Percentiles rank a stretch among this genome's conserved stretches.
Evolutionary conservation across 2,888 invertebrate species (phyloP).

Genomic region (Dexiosoma caninum): DNA sequence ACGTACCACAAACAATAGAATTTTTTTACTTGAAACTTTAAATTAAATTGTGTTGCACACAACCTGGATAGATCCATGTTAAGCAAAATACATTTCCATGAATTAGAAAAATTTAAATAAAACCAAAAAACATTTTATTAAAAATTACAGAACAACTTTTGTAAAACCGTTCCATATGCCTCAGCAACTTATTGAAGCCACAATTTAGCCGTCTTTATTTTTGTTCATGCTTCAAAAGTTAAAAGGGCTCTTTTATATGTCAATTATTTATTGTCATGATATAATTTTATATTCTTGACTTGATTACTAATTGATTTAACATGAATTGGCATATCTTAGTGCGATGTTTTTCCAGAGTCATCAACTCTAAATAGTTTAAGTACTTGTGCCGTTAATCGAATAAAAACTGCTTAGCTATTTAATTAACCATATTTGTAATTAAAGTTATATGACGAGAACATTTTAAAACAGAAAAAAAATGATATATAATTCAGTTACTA

Average conservation of each 20-base stretch:
- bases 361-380: background rate
- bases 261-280: conserved; percentile 59
- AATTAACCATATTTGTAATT: no score
- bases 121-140: background rate
- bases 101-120: background rate
- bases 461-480: no score
- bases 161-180: conserved; percentile 13
- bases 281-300: conserved; percentile 64
- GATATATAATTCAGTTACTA: no score
- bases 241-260: conserved; percentile 32
- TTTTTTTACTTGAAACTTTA: no score
- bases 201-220: background rate
- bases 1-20: no score
- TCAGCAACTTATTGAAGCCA: background rate
- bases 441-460: no score
- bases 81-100: background rate
- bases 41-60: no score
- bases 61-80: background rate
- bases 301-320: conserved; percentile 68
- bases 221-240: background rate
- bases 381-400: background rate
- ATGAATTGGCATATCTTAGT: conserved; percentile 66
- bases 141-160: background rate
- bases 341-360: conserved; percentile 25
- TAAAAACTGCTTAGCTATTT: background rate